Evolutionary conservation across 2,113 vertebrate species (phyloP), one percentile per base, ranked within the genome.

Genomic region (Gambusia holbrooki): DNA sequence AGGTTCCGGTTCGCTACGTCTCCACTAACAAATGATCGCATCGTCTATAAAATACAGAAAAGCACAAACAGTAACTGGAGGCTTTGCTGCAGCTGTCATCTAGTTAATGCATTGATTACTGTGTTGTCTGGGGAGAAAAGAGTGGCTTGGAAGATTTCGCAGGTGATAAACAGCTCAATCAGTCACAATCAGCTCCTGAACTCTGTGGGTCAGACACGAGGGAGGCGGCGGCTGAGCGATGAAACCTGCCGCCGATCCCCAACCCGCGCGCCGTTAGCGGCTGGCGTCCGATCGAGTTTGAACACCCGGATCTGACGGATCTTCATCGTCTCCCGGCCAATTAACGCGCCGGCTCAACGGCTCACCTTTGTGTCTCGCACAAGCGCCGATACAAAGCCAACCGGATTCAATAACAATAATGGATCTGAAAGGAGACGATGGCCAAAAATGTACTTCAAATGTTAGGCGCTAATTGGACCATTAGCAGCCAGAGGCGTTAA

Each of bases 381-480:
- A 82, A 81, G 81, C 87, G 73, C 83, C 71, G 27, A 77, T 82
- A 83, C 80, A 73, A 87, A 87, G 69, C 72, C 83, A 88, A 88
- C 78, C 81, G 66, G 87, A 84, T 88, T 89, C 89, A 87, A 91
- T 92, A 88, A 86, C 77, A 40, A 79, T 88, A 91, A 91, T 88
- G 88, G 84, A 84, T 86, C 73, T 69, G 81, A 93, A 87, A 54
- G 79, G 72, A 87, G 87, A 67, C 60, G 74, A 84, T 77, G 73
- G 84, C 88, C 89, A 88, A 87, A 89, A 91, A 86, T 82, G 77
- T 88, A 83, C 85, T 92, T 92, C 89, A 83, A 90, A 87, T 74
- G 82, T 71, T 87, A 13, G n/a, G 71, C 54, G 62, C 92, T 93
- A 91, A 92, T 92, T 89, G 90, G 84, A 82, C 71, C 81, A 85